These are phyloP conservation scores for Lasioglossum malachurum DNA, from an alignment of 2,888 invertebrate genomes.

Conservation along the genomic window DNA sequence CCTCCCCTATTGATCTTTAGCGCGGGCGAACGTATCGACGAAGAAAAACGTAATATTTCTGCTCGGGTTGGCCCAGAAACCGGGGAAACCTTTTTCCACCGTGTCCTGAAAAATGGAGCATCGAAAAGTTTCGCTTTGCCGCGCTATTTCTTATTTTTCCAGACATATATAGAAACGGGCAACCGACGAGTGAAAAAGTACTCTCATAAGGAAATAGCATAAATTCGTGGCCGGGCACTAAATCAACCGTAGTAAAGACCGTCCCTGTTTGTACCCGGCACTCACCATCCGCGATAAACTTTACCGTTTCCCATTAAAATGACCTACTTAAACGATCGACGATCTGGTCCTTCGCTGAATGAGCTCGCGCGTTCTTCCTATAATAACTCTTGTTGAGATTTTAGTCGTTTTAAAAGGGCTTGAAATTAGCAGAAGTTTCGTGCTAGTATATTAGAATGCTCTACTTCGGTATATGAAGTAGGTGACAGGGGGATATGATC, in stretches of 20 bases:
- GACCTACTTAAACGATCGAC: conserved; percentile 36
- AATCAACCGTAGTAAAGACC: conserved; percentile 63
- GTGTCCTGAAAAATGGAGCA: conserved; percentile 33
- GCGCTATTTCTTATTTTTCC: conserved; percentile 42
- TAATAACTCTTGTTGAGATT: not conserved
- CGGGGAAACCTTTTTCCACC: conserved; percentile 21
- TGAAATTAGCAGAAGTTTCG: not conserved
- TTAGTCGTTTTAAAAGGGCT: not conserved
- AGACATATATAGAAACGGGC: not conserved
- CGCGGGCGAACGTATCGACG: not conserved
- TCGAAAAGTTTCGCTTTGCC: conserved; percentile 53
- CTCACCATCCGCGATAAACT: conserved; percentile 53
- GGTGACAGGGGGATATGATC: not conserved
- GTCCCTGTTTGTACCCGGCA: conserved; percentile 57
- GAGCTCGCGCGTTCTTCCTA: not conserved
- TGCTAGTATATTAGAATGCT: not conserved
- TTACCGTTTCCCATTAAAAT: conserved; percentile 34
- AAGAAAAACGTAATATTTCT: conserved; percentile 33
- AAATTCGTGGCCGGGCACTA: conserved; percentile 47
- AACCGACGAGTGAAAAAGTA: conserved; percentile 35
- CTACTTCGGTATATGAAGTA: not conserved
- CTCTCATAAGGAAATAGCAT: conserved; percentile 54
- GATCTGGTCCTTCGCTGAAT: not conserved
- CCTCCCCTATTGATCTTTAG: conserved; percentile 19
- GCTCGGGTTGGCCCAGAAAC: conserved; percentile 16